phyloP scores from a whole-genome alignment of 2,797 vertebrate genomes.

The Falco peregrinus region DNA sequence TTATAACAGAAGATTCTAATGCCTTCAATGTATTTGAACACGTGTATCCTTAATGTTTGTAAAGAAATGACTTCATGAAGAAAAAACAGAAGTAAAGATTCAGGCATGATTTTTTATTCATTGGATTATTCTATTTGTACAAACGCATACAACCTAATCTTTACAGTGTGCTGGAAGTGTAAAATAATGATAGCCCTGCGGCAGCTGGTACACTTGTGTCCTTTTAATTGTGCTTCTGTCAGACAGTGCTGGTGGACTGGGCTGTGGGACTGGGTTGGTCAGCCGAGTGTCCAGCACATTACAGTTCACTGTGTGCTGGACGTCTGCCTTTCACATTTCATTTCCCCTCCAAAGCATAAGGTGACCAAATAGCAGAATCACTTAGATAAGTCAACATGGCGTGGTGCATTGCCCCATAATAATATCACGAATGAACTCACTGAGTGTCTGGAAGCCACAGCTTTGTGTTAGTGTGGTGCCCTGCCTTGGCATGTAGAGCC shows the following conservation, averaged over 20 bases:
- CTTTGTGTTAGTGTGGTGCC: rapidly evolving
- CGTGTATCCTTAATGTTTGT: background rate
- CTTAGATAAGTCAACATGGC: rapidly evolving
- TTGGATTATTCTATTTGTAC: background rate
- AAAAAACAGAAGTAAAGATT: background rate
- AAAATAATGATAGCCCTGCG: background rate
- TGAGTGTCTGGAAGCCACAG: background rate
- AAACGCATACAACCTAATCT: background rate
- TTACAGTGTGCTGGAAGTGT: background rate
- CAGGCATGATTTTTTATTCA: background rate
- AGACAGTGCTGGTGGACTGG: background rate
- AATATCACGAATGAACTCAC: background rate
- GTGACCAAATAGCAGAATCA: background rate
- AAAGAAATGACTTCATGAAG: background rate
- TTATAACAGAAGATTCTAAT: background rate
- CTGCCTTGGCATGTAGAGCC: background rate
- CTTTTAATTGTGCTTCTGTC: background rate
- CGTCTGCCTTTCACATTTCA: background rate
- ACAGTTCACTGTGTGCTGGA: background rate
- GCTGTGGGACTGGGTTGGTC: background rate
- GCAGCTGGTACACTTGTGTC: background rate
- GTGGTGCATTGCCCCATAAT: background rate
- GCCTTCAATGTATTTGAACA: background rate
- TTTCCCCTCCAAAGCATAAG: background rate
- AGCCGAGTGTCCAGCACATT: rapidly evolving